phyloP scores from a whole-genome alignment of 37 sponge, comb jelly and placozoan species.

The Mnemiopsis leidyi region DNA sequence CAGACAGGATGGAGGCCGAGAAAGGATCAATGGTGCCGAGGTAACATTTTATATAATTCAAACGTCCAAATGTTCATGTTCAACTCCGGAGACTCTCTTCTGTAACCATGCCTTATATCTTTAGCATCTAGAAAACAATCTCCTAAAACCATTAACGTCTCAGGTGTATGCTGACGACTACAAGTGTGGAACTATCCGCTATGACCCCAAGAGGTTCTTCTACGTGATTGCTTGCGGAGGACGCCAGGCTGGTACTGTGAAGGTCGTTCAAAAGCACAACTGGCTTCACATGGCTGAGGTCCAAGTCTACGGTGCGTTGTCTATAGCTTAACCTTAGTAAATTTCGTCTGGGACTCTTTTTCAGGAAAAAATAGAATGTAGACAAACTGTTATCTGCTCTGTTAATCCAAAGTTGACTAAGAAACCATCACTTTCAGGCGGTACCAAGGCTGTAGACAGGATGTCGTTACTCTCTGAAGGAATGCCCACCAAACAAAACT shows the following conservation, averaged over 20 bases:
- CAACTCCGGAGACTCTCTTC: no score
- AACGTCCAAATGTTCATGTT: no score
- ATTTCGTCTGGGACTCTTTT: no score
- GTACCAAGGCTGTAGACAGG: background rate
- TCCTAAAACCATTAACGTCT: no score
- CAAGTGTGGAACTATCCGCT: background rate
- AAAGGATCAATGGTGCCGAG: background rate
- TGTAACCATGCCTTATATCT: no score
- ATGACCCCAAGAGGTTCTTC: background rate
- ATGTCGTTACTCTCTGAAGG: background rate
- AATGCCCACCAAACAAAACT: background rate
- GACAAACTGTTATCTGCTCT: no score
- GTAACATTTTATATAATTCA: no score
- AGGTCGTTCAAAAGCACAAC: background rate
- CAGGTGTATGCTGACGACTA: background rate
- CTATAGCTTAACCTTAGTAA: no score
- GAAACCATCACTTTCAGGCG: background rate
- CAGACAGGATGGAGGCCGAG: background rate
- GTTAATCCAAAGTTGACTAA: no score
- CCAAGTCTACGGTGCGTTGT: background rate
- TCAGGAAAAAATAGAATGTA: no score
- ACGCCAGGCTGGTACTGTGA: background rate
- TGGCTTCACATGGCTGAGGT: constrained; percentile 11
- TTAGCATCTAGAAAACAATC: no score
- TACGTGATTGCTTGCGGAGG: background rate